Base-by-base conservation (phyloP, 2,113 vertebrate species). In the Pollachius pollachius region DNA sequence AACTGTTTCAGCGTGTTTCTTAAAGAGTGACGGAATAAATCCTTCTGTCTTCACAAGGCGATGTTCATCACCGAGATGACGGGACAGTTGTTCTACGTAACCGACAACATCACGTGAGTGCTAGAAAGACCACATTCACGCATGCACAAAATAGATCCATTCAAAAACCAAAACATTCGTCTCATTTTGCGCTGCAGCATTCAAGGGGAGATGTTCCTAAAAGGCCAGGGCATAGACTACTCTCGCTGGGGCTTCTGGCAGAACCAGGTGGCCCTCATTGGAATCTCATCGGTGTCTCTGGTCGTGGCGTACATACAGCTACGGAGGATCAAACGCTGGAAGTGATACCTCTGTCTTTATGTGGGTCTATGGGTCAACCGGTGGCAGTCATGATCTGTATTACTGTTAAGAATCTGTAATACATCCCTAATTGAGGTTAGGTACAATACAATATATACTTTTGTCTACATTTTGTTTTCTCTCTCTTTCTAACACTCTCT, bases 221-320 rank as follows among this genome's bases (percentile, higher is more conserved):
- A 72, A 0, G 13, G 3, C 5, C 89, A 90, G 82, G 79, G 37
- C 7, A 85, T 94, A 1, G 84, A 93, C 84, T 92, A 93, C 85
- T 93, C 92, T 2, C 3, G 15, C 1, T 94, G 93, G 93, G 93
- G 91, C 5, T 93, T 93, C 85, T 93, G 93, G 93, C 87, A 93
- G 89, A 94, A 94, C 57, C 64, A 89, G 23, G 83, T 92, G 77
- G 93, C 93, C 58, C 89, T 94, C 73, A 12, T 91, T 63, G 87
- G 87, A 68, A 92, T 94, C 63, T 80, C 77, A 3, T 0, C 71
- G 57, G 57, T 77, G 65, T 93, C 90, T 74, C 87, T 93, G 86
- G 5, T 57, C 7, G 69, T 94, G 71, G 70, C 92, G 52, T 93
- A 93, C 6, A 37, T 92, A 5, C 91, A 93, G 80, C 79, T 93